A percentile compares a stretch with the other conserved stretches of the same genome.
These are phyloP conservation scores for Lepetodrilus schrolli DNA, from an alignment of 2,888 invertebrate species.

Conservation along the genomic window DNA sequence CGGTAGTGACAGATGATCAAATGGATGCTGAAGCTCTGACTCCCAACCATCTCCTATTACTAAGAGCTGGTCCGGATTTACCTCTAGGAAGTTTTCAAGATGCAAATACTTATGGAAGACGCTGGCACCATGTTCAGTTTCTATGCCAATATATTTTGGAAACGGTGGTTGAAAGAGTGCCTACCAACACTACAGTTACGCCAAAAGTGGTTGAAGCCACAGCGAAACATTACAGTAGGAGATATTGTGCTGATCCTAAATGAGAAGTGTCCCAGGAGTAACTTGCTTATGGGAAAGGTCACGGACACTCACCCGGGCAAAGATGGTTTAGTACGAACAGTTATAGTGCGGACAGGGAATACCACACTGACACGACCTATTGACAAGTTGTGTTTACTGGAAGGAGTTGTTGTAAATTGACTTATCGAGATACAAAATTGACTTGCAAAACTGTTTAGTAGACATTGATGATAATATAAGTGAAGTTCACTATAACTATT, in stretches of 20 bases:
- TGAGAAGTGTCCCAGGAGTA: neutral
- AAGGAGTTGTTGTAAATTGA: neutral
- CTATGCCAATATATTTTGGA: too few species aligned
- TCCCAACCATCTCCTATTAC: conserved; percentile 36
- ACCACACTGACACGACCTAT: neutral
- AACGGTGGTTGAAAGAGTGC: conserved; percentile 28
- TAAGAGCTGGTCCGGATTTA: conserved; percentile 2
- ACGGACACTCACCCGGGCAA: conserved; percentile 15
- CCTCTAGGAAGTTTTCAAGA: neutral
- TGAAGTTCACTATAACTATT: neutral
- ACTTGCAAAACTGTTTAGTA: neutral
- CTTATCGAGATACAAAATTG: neutral
- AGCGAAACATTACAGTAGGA: neutral
- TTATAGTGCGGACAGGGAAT: neutral
- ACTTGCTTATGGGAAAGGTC: conserved; percentile 27
- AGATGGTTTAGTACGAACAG: conserved; percentile 24
- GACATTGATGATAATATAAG: neutral
- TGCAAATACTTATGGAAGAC: conserved; percentile 24
- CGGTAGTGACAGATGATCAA: conserved; percentile 30
- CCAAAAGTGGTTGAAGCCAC: conserved; percentile 23
- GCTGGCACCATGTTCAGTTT: conserved; percentile 35
- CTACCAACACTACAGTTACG: conserved; percentile 29
- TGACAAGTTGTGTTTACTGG: neutral
- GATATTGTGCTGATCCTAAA: conserved; percentile 30
- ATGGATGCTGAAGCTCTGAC: conserved; percentile 38